Evolutionary conservation across 2,113 vertebrate species (phyloP).

Genomic region (Poecile atricapillus): DNA sequence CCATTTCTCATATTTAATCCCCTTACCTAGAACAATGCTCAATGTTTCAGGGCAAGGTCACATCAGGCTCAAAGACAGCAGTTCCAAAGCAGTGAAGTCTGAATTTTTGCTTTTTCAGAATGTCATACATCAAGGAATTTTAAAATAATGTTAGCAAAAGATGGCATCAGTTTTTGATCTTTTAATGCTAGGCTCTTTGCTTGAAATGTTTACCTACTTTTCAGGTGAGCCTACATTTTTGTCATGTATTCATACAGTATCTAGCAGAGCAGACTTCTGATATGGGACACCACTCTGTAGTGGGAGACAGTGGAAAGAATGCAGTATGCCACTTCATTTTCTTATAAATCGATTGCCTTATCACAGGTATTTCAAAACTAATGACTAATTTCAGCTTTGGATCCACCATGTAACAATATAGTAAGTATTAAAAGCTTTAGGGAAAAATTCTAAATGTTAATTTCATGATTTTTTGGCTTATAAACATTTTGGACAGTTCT

Average conservation of each 20-base stretch:
- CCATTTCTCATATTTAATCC: not conserved
- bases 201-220: not conserved
- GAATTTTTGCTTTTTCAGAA: not conserved
- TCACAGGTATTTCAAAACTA: not conserved
- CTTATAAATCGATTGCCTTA: not conserved
- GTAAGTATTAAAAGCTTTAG: not conserved
- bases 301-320: not conserved
- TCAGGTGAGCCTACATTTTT: not conserved
- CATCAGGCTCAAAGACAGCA: not conserved
- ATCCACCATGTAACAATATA: not conserved
- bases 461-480: not conserved
- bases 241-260: not conserved
- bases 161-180: not conserved
- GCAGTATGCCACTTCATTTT: not conserved
- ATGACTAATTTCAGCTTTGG: not conserved
- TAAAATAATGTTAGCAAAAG: not conserved
- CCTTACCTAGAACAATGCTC: not conserved
- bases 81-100: not conserved
- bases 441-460: not conserved
- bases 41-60: not conserved
- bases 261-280: not conserved
- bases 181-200: not conserved
- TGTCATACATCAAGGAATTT: not conserved
- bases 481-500: not conserved
- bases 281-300: not conserved